These are phyloP conservation scores for Paramuricea clavata DNA, from an alignment of 92 coral and sea anemone species.

Conservation along the genomic window DNA sequence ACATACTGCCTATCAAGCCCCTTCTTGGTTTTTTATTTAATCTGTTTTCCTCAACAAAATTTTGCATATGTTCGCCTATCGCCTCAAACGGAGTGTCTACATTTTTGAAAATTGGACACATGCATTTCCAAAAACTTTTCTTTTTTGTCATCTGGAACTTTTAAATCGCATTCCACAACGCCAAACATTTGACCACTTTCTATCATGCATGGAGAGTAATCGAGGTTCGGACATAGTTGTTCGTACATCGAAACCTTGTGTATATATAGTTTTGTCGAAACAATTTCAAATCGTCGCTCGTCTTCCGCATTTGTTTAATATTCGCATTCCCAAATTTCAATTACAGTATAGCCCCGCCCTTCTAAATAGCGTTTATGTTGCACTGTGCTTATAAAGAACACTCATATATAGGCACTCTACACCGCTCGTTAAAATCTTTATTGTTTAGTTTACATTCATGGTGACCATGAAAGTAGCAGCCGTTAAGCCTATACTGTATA, in stretches of 20 bases:
- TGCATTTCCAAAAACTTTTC: slow-evolving; percentile 7
- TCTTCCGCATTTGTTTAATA: slow-evolving; percentile 44
- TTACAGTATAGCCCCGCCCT: slow-evolving; percentile 36
- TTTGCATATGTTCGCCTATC: not conserved
- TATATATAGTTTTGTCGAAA: not conserved
- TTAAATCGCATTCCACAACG: not conserved
- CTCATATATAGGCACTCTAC: not conserved
- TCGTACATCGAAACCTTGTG: not conserved
- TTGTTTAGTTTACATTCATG: not conserved
- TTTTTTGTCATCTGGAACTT: not conserved
- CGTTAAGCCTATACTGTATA: not conserved
- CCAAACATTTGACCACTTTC: not conserved
- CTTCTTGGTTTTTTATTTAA: slow-evolving; percentile 12
- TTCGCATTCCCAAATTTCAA: slow-evolving; percentile 56
- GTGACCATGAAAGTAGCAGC: not conserved
- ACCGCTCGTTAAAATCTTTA: not conserved
- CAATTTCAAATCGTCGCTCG: not conserved
- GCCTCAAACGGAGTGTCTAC: not conserved
- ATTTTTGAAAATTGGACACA: not conserved
- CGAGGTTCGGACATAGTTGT: not conserved
- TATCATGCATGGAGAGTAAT: not conserved
- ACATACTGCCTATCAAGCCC: not conserved
- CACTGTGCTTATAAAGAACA: not conserved
- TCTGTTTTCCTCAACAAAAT: slow-evolving; percentile 9
- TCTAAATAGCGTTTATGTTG: not conserved